Percentiles rank a stretch among this genome's conserved stretches.
Evolutionary conservation across 2,888 invertebrate species (phyloP).

Genomic region (Anodontia alba): DNA sequence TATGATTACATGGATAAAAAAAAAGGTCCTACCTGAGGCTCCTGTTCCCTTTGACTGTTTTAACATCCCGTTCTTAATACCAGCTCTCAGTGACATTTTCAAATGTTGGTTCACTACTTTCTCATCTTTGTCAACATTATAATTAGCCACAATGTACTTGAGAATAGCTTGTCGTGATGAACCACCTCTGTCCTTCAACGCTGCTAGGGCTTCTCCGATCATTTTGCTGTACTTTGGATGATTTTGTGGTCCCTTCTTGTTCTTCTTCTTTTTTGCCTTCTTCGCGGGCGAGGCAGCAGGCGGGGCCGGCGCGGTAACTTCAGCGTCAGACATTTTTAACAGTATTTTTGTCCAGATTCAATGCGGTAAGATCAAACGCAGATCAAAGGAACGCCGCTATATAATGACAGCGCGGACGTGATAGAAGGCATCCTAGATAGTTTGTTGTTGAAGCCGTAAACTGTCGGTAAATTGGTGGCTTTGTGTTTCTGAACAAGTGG

Average conservation of each 20-base stretch:
- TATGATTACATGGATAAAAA: too few relatives aligned
- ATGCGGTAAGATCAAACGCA: background rate
- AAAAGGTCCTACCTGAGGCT: conserved; percentile 75
- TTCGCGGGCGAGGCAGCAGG: conserved; percentile 54
- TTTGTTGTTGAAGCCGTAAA: background rate
- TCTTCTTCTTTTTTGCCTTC: conserved; percentile 58
- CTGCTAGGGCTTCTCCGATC: conserved; percentile 84
- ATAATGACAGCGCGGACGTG: conserved; percentile 57
- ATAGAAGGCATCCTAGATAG: conserved; percentile 42
- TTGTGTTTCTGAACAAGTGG: background rate
- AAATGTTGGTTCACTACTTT: conserved; percentile 84
- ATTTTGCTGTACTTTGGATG: conserved; percentile 85
- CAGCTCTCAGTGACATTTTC: conserved; percentile 84
- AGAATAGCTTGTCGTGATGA: conserved; percentile 85
- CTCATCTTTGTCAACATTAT: conserved; percentile 84
- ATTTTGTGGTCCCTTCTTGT: conserved; percentile 74
- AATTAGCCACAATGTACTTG: conserved; percentile 85
- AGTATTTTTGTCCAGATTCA: background rate
- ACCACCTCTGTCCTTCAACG: conserved; percentile 85
- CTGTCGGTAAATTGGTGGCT: background rate
- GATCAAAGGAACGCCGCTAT: conserved; percentile 7
- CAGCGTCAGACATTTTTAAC: conserved; percentile 22
- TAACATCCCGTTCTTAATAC: conserved; percentile 83
- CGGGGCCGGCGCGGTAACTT: conserved; percentile 15
- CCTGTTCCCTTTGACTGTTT: conserved; percentile 83